Evolutionary conservation across 1,140 invertebrate genomes (phyloP), one percentile per base, ranked within the genome.

Genomic region (Capitella teleta): DNA sequence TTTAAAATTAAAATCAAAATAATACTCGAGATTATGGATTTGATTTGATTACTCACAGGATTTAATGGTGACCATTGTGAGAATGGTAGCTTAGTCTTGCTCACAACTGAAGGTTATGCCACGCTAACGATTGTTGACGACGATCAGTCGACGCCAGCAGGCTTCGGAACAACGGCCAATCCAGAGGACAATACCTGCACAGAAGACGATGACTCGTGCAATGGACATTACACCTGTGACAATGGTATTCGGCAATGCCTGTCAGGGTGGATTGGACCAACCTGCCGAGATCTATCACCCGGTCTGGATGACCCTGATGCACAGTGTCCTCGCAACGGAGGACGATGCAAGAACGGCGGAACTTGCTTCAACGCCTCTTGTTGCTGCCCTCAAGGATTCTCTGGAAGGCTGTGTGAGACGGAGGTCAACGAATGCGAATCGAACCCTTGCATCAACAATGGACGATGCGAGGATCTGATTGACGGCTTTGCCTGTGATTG

Each of bases 361-460:
- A 44, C 42, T 16, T 44, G 42, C 26, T 44, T 19, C 19, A 44
- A 44, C 42, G 28, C 24, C 18, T 26, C 8, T 8, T 44, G 42
- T 26, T 44, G 42, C 42, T 44, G 42, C 21, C 21, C 21, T 18
- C 18, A 6, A 5, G 42, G 42, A 23, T 44, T 26, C 26, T 16
- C 21, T 23, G 42, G 42, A 21, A 23, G n/a, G 12, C 28, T 26
- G 23, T 44, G 42, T 44, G 21, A 44, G 25, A 6, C 8, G 21
- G 42, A 44, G 5, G 28, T 44, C 21, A 26, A 28, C 6, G 42
- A 44, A 28, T 44, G 42, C 23, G 4, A 12, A 28, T 26, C 23
- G 5, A 21, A 23, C 16, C 42, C 42, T 21, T 44, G 42, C n/a
- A 16, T 18, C 24, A 44, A 44, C 5, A 26, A 26, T 26, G 42